These are phyloP conservation scores for Drosophila pectinifera DNA, from an alignment of 1,140 invertebrate species.

Conservation along the genomic window DNA sequence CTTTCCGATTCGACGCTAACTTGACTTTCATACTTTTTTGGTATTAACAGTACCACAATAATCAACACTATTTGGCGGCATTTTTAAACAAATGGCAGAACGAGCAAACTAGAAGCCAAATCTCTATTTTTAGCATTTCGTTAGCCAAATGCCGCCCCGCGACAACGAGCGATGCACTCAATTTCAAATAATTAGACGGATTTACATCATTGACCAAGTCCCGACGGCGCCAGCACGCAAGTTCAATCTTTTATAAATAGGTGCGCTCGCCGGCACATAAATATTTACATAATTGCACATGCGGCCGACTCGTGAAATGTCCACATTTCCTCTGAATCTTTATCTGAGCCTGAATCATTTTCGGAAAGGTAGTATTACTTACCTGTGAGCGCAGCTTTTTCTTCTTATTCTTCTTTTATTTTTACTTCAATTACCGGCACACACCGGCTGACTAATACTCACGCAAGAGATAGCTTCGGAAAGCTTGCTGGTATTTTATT, in stretches of 20 bases:
- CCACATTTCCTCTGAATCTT: constrained; percentile 16
- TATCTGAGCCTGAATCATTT: too few species aligned
- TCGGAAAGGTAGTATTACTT: constrained; percentile 2
- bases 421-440: constrained; percentile 31
- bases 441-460: constrained; percentile 35
- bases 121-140: constrained; percentile 23
- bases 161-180: constrained; percentile 8
- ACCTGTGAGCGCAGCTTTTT: constrained; percentile 38
- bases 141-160: neutral
- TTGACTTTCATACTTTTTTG: too few species aligned
- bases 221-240: constrained; percentile 43
- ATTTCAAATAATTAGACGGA: constrained; percentile 37
- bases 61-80: constrained; percentile 24
- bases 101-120: neutral
- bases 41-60: constrained; percentile 3
- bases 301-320: constrained; percentile 37
- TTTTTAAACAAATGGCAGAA: neutral
- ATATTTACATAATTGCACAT: constrained; percentile 62
- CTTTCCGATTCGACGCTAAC: too few species aligned
- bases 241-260: constrained; percentile 55
- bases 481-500: constrained; percentile 64
- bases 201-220: constrained; percentile 55
- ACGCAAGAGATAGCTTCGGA: constrained; percentile 32
- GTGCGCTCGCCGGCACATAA: constrained; percentile 15
- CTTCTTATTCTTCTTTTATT: neutral